Evolutionary conservation across 1,140 invertebrate species (phyloP).

Genomic region (Drosophila tsacasi): DNA sequence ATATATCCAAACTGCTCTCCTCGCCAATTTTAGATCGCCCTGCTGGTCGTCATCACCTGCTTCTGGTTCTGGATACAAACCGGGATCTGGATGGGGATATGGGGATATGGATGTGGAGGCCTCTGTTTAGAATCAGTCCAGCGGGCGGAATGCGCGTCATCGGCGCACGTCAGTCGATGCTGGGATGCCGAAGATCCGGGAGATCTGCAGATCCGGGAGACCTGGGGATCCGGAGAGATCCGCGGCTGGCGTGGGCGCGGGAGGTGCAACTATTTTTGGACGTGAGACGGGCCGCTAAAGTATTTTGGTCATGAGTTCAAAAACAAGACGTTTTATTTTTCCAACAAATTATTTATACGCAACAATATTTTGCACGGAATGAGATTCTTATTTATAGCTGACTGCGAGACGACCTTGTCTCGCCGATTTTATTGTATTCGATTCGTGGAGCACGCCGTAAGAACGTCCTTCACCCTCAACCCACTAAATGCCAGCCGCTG

Average conservation of each 20-base stretch:
- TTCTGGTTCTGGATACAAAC: constrained; percentile 20
- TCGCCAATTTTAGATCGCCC: constrained; percentile 54
- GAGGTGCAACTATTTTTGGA: constrained; percentile 65
- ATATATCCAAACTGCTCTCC: constrained; percentile 18
- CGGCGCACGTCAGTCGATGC: constrained; percentile 69
- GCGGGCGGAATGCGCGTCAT: constrained; percentile 63
- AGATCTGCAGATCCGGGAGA: constrained; percentile 14
- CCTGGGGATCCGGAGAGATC: constrained; percentile 11
- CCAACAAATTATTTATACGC: constrained; percentile 77
- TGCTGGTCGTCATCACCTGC: constrained; percentile 17
- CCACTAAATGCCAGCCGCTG: constrained; percentile 50
- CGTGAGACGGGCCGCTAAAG: constrained; percentile 75
- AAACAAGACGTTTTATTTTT: constrained; percentile 75
- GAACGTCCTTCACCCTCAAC: constrained; percentile 77
- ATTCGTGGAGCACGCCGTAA: constrained; percentile 66
- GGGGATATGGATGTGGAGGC: constrained; percentile 57
- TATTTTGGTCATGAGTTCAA: constrained; percentile 81
- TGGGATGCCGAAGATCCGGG: constrained; percentile 7
- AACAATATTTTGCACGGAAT: constrained; percentile 68
- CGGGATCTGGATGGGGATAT: constrained; percentile 50
- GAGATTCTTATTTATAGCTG: constrained; percentile 68
- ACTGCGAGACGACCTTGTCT: constrained; percentile 74
- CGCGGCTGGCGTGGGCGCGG: constrained; percentile 20
- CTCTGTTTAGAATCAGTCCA: constrained; percentile 64
- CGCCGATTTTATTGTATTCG: constrained; percentile 28